Conservation (phyloP, 2,113 vertebrate species). For the Nymphicus hollandicus region DNA sequence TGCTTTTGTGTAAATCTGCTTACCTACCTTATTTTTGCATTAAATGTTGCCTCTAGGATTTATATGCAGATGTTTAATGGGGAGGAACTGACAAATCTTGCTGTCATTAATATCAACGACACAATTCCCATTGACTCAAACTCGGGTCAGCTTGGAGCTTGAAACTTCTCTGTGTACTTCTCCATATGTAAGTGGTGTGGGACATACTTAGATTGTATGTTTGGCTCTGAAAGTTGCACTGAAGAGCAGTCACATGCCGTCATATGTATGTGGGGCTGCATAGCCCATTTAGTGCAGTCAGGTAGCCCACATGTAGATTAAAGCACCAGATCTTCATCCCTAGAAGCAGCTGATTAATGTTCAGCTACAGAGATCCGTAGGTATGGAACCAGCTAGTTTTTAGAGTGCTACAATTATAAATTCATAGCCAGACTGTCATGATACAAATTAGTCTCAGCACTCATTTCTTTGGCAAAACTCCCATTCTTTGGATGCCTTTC, state of each 20-base stretch:
- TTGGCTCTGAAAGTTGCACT: neutral
- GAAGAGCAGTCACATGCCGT: neutral
- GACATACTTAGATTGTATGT: neutral
- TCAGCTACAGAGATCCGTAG: neutral
- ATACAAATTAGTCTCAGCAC: constrained; percentile 31
- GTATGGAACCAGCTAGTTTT: neutral
- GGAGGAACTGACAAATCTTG: neutral
- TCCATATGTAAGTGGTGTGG: neutral
- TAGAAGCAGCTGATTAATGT: neutral
- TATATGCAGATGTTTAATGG: neutral
- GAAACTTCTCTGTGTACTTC: neutral
- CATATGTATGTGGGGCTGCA: rapidly evolving
- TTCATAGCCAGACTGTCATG: constrained; percentile 40
- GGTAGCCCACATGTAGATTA: neutral
- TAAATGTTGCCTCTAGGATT: neutral
- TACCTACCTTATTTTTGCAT: neutral
- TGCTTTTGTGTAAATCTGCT: neutral
- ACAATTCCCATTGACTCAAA: neutral
- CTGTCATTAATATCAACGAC: neutral
- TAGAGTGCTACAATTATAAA: neutral
- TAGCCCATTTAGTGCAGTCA: neutral
- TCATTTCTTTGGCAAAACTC: constrained; percentile 43
- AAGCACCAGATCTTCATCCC: neutral
- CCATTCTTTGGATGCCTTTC: constrained; percentile 25
- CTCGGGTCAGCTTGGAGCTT: neutral